Evolutionary conservation across 2,113 vertebrate genomes (phyloP), one percentile per base, ranked within the genome.

Genomic region (Carassius gibelio): DNA sequence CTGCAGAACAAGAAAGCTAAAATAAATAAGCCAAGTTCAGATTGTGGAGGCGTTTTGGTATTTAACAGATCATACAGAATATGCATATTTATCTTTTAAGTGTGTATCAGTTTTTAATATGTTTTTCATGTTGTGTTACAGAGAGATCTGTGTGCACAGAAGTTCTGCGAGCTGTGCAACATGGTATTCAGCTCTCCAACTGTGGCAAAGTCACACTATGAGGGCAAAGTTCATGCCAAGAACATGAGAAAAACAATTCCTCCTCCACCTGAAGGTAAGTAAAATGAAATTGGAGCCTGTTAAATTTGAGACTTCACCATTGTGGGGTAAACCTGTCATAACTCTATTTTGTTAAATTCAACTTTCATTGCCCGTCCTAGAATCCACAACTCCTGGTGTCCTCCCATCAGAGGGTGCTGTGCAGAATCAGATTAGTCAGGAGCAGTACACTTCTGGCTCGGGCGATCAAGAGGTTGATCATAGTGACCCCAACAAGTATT

Each of bases 161-260:
- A 84, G 85, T 95, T 94, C 92, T 97, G 94, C 86, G 90, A 90
- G 90, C 91, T 96, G 89, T 97, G 95, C 90, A 96, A 94, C 64
- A 91, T 96, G 94, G 90, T 95, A 84, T 96, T 96, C 88, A 96
- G 92, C 79, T 96, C 93, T 2, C 87, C 90, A 0, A 80, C 95
- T 71, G 92, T 94, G 85, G 94, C 94, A 87, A 93, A 88, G 45
- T 96, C 93, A 75, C 95, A 96, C 90, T 96, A 93, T 77, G 84
- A 93, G 85, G 95, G 95, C 75, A 97, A 96, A 91, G 89, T 95
- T 77, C 95, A 96, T n/a, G 45, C 91, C 84, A 96, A 96, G 91
- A 95, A 95, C 78, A 82, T 94, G 48, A 94, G 90, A 72, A 88
- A 86, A 72, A 81, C n/a, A 10, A 76, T 59, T 34, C 19, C 36